Evolutionary conservation across 2,113 vertebrate species (phyloP).

Genomic region (Scytalopus superciliaris): DNA sequence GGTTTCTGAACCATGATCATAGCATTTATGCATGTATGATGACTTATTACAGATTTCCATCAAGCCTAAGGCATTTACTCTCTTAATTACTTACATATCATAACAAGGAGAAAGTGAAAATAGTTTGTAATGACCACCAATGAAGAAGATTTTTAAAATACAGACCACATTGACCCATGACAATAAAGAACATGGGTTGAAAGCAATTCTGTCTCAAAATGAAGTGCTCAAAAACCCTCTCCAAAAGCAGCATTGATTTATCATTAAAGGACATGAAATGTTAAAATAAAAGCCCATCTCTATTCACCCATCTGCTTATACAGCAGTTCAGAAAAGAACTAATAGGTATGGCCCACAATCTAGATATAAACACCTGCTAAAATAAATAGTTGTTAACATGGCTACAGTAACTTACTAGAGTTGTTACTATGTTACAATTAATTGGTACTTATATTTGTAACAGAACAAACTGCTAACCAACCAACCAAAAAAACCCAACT

Average conservation of each 20-base stretch:
- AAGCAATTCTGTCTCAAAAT: neutral
- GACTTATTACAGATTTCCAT: conserved; percentile 18
- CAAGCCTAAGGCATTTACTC: conserved; percentile 4
- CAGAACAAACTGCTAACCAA: neutral
- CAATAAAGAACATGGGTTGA: neutral
- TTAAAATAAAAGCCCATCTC: neutral
- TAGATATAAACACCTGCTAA: neutral
- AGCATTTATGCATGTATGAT: neutral
- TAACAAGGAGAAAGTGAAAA: conserved; percentile 39
- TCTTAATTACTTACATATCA: conserved; percentile 7
- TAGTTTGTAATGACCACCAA: neutral
- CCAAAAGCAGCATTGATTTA: neutral
- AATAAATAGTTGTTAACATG: neutral
- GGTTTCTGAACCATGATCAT: neutral
- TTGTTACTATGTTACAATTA: neutral
- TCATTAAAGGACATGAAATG: neutral
- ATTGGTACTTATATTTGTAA: neutral
- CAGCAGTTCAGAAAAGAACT: neutral
- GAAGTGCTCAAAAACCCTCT: neutral
- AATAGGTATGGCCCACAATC: neutral
- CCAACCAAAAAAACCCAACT: neutral
- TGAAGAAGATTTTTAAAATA: neutral
- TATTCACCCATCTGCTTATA: neutral
- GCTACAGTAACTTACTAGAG: neutral
- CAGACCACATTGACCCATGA: neutral